Evolutionary conservation across 92 coral and sea anemone species (phyloP).

Genomic region (Diadumene lineata): DNA sequence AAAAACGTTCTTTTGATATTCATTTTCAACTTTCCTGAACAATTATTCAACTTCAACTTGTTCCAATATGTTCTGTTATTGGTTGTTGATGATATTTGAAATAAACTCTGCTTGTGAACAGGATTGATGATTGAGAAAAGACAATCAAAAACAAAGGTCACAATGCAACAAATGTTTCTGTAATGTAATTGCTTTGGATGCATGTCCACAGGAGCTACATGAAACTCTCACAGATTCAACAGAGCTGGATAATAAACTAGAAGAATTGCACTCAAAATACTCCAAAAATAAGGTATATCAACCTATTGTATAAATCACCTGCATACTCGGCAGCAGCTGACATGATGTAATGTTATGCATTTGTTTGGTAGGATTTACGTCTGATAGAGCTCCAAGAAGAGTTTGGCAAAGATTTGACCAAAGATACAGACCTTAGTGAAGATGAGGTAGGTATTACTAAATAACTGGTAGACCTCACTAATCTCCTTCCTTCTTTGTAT

Average conservation of each 20-base stretch:
- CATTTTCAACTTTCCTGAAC: too few species aligned
- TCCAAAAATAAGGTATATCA: conserved; percentile 77
- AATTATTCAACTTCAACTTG: too few species aligned
- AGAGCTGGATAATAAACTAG: conserved; percentile 82
- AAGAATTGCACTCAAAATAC: conserved; percentile 74
- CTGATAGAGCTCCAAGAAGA: conserved; percentile 78
- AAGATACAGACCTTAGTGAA: conserved; percentile 73
- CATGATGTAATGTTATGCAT: not conserved
- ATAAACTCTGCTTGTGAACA: not conserved
- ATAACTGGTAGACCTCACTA: too few species aligned
- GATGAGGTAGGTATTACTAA: conserved; percentile 68
- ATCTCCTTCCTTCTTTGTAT: too few species aligned
- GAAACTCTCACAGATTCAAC: conserved; percentile 61
- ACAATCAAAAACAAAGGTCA: too few species aligned
- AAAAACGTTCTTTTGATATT: too few species aligned
- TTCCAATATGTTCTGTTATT: too few species aligned
- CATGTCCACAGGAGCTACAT: conserved; percentile 71
- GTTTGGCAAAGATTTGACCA: conserved; percentile 70
- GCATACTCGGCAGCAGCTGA: not conserved
- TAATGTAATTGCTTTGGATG: too few species aligned
- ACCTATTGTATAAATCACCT: not conserved
- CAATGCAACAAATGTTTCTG: too few species aligned
- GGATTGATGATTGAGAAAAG: too few species aligned
- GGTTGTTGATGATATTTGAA: too few species aligned
- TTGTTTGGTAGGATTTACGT: conserved; percentile 50